Conservation (phyloP, 2,888 invertebrate genomes). For the Tachystola acroxantha region DNA sequence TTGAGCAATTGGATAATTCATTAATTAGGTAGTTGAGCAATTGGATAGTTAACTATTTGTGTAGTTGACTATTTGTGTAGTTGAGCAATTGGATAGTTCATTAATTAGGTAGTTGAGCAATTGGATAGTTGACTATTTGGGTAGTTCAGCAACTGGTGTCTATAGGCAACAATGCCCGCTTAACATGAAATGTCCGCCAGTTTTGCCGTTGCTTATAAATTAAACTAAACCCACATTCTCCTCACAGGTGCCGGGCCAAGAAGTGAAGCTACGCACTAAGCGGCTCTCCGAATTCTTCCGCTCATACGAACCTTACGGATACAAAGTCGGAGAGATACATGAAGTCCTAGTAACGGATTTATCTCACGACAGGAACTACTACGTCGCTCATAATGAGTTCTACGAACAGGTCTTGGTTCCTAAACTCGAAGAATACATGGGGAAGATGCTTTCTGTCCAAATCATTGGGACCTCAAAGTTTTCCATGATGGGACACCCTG, state of each 20-base stretch:
- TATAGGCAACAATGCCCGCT: too few species aligned
- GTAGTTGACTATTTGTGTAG: too few species aligned
- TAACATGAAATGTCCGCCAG: too few species aligned
- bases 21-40: too few species aligned
- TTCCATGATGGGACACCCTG: slow-evolving; percentile 85
- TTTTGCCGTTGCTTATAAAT: too few species aligned
- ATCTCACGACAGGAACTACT: slow-evolving; percentile 93
- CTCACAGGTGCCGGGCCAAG: slow-evolving; percentile 88
- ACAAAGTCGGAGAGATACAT: slow-evolving; percentile 82
- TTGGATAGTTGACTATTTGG: too few species aligned
- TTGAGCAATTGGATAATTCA: too few species aligned
- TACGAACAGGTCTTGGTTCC: slow-evolving; percentile 95
- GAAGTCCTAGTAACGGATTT: slow-evolving; percentile 94
- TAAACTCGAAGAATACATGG: slow-evolving; percentile 86
- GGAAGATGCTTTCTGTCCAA: slow-evolving; percentile 88
- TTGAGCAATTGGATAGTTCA: too few species aligned
- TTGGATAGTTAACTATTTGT: too few species aligned
- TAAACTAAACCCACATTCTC: too few species aligned
- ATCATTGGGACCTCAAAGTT: slow-evolving; percentile 85
- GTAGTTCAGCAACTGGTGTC: too few species aligned
- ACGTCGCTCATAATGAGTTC: slow-evolving; percentile 95
- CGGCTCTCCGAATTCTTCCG: slow-evolving; percentile 91
- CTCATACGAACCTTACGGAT: slow-evolving; percentile 90
- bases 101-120: too few species aligned
- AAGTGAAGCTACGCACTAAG: slow-evolving; percentile 95